Evolutionary conservation across 2,797 vertebrate genomes (phyloP).

Genomic region (Chaetodon trifasciatus): DNA sequence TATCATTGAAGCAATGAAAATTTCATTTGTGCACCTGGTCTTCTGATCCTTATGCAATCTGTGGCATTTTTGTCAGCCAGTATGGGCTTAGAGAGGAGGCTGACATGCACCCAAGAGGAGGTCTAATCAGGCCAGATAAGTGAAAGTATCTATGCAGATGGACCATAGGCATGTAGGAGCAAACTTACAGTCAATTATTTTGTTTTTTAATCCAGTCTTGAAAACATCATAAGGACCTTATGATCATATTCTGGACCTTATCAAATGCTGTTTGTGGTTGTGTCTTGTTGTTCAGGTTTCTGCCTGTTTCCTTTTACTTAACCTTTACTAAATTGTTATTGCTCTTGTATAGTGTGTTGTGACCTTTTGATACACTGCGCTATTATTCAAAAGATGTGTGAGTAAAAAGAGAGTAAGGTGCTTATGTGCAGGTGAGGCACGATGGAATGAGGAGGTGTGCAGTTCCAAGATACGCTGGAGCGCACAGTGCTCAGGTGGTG

Average conservation of each 20-base stretch:
- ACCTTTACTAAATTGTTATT: slow-evolving; percentile 41
- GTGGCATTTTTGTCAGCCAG: neutral
- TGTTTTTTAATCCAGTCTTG: neutral
- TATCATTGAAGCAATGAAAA: neutral
- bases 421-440: neutral
- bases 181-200: neutral
- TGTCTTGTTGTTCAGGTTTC: slow-evolving; percentile 12
- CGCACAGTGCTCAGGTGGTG: no score
- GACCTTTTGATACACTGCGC: slow-evolving; percentile 36
- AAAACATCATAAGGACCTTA: neutral
- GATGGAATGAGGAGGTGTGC: no score
- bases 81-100: neutral
- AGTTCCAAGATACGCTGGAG: no score
- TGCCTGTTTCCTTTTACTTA: slow-evolving; percentile 33
- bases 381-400: slow-evolving; percentile 25
- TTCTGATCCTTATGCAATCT: neutral
- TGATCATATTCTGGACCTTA: no score
- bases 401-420: neutral
- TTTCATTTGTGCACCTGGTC: neutral
- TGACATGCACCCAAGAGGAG: neutral
- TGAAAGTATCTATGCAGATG: neutral
- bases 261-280: neutral
- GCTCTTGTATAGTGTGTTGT: slow-evolving; percentile 20
- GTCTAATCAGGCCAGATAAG: neutral
- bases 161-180: no score